Conservation (phyloP, 2,113 vertebrate genomes). For the Trichechus manatus region DNA sequence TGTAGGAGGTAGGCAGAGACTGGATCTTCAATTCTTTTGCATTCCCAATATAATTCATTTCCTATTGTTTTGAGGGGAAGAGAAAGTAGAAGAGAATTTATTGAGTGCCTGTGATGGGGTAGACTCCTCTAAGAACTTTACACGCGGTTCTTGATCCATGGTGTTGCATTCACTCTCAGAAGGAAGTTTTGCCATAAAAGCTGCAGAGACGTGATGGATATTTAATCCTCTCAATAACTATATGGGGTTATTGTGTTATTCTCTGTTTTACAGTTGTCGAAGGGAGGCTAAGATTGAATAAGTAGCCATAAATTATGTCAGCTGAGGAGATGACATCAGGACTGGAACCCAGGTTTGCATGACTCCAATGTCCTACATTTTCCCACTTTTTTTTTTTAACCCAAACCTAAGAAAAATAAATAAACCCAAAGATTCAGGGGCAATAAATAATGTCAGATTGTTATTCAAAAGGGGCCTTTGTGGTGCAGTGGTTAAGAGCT, state of each 20-base stretch:
- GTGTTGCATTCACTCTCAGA: background rate
- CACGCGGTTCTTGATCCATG: background rate
- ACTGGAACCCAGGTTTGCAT: background rate
- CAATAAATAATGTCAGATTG: background rate
- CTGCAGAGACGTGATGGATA: background rate
- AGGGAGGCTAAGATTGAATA: background rate
- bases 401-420: background rate
- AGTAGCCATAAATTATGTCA: background rate
- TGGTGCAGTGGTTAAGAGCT: no score
- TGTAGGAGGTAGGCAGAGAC: constrained; percentile 17
- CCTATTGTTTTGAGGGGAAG: background rate
- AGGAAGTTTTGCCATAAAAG: constrained; percentile 8
- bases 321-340: background rate
- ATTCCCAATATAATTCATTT: background rate
- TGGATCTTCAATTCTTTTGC: background rate
- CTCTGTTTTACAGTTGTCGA: background rate
- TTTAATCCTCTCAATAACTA: background rate
- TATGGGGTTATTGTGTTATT: background rate
- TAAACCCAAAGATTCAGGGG: background rate
- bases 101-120: fast-evolving
- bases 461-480: background rate
- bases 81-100: background rate
- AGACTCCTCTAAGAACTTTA: background rate
- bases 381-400: background rate
- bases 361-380: background rate